phyloP scores from a whole-genome alignment of 30 jellyfish, hydroid and myxozoan genomes.

The Aurelia sp. region DNA sequence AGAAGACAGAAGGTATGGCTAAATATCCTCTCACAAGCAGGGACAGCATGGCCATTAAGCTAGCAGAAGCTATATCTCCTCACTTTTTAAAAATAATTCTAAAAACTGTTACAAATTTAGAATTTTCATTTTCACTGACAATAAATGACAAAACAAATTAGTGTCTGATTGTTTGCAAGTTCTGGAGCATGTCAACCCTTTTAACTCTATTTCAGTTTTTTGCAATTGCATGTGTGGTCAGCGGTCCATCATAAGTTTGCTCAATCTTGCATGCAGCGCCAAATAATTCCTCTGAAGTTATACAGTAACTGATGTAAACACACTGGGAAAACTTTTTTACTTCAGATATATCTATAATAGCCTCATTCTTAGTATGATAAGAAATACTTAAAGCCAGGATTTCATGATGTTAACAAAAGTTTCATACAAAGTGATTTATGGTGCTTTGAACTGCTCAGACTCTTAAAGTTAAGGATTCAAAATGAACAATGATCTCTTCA shows the following conservation, averaged over 20 bases:
- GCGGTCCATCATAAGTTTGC: neutral
- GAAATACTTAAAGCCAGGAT: neutral
- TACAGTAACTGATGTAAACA: conserved; percentile 9
- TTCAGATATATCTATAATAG: neutral
- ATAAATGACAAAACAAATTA: no score
- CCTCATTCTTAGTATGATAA: neutral
- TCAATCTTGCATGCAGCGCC: neutral
- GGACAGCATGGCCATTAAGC: no score
- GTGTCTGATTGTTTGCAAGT: no score
- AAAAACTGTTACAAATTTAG: no score
- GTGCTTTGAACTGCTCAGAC: conserved; percentile 7
- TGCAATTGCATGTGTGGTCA: no score
- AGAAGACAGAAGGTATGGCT: neutral
- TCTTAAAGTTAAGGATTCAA: conserved; percentile 7
- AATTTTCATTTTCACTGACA: no score
- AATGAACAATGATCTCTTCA: neutral
- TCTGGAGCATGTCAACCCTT: no score
- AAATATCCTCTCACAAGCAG: no score
- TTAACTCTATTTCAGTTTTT: no score
- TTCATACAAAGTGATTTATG: neutral
- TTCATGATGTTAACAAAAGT: neutral
- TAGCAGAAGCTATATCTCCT: no score
- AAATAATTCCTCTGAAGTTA: neutral
- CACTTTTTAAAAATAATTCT: no score
- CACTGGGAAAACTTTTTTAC: neutral